Percentiles rank a stretch among this genome's conserved stretches.
Evolutionary conservation across 2,888 invertebrate genomes (phyloP).

Genomic region (Tetropium fuscum): DNA sequence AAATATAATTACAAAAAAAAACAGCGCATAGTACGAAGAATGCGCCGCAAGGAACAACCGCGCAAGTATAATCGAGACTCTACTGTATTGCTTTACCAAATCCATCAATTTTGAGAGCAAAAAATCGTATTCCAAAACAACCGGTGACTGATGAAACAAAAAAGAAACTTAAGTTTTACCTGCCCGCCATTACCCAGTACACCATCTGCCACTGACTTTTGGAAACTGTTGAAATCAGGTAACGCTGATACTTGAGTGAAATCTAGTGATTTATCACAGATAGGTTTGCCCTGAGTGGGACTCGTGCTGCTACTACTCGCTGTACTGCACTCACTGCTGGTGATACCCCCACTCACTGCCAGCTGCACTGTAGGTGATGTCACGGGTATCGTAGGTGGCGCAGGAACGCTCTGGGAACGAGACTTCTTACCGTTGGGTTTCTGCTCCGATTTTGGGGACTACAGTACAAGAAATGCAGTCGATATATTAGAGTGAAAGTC

Average conservation of each 20-base stretch:
- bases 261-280: slow-evolving; percentile 65
- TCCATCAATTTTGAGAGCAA: no score
- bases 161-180: no score
- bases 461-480: slow-evolving; percentile 23
- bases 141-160: no score
- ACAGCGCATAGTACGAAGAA: no score
- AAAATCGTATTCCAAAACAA: no score
- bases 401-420: slow-evolving; percentile 57
- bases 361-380: slow-evolving; percentile 30
- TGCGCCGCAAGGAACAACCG: no score
- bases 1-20: no score
- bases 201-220: slow-evolving; percentile 54
- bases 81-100: no score
- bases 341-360: slow-evolving; percentile 30
- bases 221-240: slow-evolving; percentile 67
- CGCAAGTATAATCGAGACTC: no score
- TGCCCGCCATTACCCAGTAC: slow-evolving; percentile 31
- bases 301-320: slow-evolving; percentile 63
- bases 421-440: slow-evolving; percentile 51
- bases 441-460: slow-evolving; percentile 53
- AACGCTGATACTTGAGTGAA: slow-evolving; percentile 61
- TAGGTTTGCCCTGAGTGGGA: slow-evolving; percentile 56
- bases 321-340: slow-evolving; percentile 58
- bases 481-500: no score
- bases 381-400: slow-evolving; percentile 54